phyloP scores from a whole-genome alignment of 2,113 vertebrate genomes.

The Oryzias javanicus region DNA sequence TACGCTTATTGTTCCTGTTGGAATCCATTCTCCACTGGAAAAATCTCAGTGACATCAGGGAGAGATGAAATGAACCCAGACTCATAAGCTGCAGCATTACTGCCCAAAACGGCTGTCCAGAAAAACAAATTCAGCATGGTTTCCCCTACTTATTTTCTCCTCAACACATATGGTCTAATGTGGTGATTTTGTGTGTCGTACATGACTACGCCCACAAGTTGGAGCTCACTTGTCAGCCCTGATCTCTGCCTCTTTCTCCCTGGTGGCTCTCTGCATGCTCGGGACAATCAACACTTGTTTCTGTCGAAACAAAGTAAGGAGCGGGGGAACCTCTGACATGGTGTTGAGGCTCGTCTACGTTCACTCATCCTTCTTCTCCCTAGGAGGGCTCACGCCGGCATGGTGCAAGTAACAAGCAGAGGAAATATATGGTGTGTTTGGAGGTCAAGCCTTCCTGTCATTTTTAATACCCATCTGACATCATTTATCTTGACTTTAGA shows the following conservation, averaged over 20 bases:
- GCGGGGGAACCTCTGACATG: constrained; percentile 31
- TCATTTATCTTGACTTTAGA: constrained; percentile 34
- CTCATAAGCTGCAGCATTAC: constrained; percentile 2
- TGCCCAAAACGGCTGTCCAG: background rate
- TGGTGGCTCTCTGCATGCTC: constrained; percentile 40
- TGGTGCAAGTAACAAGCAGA: constrained; percentile 6
- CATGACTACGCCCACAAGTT: constrained; percentile 34
- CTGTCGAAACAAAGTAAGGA: constrained; percentile 32
- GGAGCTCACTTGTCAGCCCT: constrained; percentile 50
- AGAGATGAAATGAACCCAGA: constrained; percentile 4
- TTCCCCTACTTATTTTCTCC: background rate
- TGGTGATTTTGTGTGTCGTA: constrained; percentile 42
- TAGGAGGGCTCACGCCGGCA: constrained; percentile 16
- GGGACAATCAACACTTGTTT: constrained; percentile 65
- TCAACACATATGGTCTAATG: constrained; percentile 29
- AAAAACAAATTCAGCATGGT: constrained; percentile 14
- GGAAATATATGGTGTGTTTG: constrained; percentile 19
- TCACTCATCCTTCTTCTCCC: constrained; percentile 31
- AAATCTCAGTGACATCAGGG: background rate
- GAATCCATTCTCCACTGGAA: background rate
- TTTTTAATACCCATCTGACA: constrained; percentile 45
- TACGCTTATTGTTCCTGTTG: background rate
- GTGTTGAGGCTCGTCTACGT: constrained; percentile 25
- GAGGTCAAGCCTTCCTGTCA: constrained; percentile 49
- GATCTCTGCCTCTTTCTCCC: constrained; percentile 52